These are phyloP conservation scores for Perodicticus potto DNA, from an alignment of 2,797 vertebrate genomes.

Conservation along the genomic window DNA sequence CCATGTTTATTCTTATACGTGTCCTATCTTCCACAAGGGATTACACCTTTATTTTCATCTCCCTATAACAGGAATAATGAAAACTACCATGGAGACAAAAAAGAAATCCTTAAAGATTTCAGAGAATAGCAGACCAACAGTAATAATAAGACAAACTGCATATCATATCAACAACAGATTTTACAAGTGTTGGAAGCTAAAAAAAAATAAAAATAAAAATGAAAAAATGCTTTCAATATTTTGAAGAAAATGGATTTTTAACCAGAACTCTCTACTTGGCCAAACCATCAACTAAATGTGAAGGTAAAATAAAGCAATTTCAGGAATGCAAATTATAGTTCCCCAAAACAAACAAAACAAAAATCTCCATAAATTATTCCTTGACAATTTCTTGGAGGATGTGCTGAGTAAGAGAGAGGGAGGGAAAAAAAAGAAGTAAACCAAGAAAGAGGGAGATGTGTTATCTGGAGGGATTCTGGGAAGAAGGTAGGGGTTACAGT, in stretches of 20 bases:
- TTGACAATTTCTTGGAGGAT: neutral
- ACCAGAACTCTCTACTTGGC: neutral
- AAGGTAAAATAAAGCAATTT: constrained; percentile 7
- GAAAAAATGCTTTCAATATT: neutral
- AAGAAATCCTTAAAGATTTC: neutral
- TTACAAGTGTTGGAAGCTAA: neutral
- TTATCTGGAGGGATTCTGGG: neutral
- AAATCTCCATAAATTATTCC: neutral
- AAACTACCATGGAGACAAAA: neutral
- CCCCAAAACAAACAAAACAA: neutral
- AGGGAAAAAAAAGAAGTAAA: neutral
- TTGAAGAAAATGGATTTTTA: constrained; percentile 3
- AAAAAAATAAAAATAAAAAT: neutral
- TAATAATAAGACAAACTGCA: neutral
- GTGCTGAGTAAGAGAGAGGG: neutral
- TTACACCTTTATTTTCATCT: neutral
- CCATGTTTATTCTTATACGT: neutral
- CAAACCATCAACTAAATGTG: neutral
- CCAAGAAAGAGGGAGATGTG: neutral
- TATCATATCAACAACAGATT: neutral
- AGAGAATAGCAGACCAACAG: neutral
- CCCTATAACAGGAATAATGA: neutral
- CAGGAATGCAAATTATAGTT: neutral
- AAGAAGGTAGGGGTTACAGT: neutral
- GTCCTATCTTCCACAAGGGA: neutral